Conservation (phyloP, 2,888 invertebrate genomes). For the Idaea dimidiata region DNA sequence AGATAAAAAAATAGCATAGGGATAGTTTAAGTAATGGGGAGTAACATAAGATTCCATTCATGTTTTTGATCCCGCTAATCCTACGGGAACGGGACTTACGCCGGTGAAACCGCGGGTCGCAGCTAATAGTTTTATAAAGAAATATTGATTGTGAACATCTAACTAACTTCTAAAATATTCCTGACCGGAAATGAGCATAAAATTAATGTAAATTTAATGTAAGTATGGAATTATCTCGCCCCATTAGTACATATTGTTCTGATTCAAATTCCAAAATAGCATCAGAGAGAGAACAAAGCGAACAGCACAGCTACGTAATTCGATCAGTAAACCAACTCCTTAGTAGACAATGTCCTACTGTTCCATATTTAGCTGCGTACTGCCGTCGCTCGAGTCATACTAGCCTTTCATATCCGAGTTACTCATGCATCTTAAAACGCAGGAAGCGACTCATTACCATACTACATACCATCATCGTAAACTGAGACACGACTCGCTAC, state of each 20-base stretch:
- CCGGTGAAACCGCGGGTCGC: too few species aligned
- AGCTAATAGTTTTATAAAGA: too few species aligned
- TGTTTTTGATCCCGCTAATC: too few species aligned
- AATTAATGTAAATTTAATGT: too few species aligned
- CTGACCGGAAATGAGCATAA: too few species aligned
- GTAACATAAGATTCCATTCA: too few species aligned
- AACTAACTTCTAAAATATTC: too few species aligned
- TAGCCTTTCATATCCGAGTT: background rate
- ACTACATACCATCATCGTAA: background rate
- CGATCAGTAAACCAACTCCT: background rate
- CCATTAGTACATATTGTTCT: background rate
- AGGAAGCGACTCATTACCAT: background rate
- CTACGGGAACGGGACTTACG: too few species aligned
- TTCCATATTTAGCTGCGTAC: background rate
- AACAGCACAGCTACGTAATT: background rate
- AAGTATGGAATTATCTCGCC: background rate
- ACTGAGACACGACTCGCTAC: background rate
- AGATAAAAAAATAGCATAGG: too few species aligned
- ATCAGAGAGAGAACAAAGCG: background rate
- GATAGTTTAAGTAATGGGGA: too few species aligned
- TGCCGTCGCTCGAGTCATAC: too few species aligned
- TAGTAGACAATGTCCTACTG: background rate
- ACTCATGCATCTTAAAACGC: background rate
- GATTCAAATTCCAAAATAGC: background rate
- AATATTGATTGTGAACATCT: too few species aligned